A percentile compares a stretch with the other conserved stretches of the same genome.
Conservation (phyloP, 2,888 invertebrate species). For the Cremastobaeus sp. region DNA sequence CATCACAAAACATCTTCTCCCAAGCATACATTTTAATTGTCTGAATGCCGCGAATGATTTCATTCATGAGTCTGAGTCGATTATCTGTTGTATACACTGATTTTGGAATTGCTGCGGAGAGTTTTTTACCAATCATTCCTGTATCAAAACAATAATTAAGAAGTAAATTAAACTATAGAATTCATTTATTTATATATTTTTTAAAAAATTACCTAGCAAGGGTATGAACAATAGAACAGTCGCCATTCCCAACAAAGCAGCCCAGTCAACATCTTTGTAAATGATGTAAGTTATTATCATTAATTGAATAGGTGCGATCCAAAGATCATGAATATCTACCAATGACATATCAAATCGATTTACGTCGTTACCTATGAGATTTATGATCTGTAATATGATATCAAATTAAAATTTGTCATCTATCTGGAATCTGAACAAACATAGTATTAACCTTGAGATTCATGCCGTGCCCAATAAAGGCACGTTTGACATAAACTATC, state of each 20-base stretch:
- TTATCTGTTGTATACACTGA: slow-evolving; percentile 91
- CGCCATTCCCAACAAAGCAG: slow-evolving; percentile 80
- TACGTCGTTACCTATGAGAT: slow-evolving; percentile 87
- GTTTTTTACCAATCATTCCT: slow-evolving; percentile 26
- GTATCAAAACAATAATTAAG: background rate
- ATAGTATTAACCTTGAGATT: no score
- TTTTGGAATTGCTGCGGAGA: slow-evolving; percentile 69
- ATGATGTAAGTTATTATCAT: slow-evolving; percentile 81
- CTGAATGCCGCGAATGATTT: slow-evolving; percentile 90
- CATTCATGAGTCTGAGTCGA: slow-evolving; percentile 92
- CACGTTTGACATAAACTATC: no score
- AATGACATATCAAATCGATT: slow-evolving; percentile 86
- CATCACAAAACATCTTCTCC: slow-evolving; percentile 87
- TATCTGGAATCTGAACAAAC: no score
- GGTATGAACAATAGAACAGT: slow-evolving; percentile 70
- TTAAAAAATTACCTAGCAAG: slow-evolving; percentile 71
- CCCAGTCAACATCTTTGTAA: slow-evolving; percentile 79
- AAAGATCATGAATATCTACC: slow-evolving; percentile 85
- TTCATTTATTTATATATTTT: background rate
- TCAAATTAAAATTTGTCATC: no score
- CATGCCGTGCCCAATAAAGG: no score
- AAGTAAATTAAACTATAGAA: background rate
- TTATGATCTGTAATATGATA: slow-evolving; percentile 81
- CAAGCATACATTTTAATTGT: slow-evolving; percentile 95
- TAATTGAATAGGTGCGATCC: slow-evolving; percentile 87